Conservation (phyloP, 2,113 vertebrate genomes). For the Spea bombifrons region DNA sequence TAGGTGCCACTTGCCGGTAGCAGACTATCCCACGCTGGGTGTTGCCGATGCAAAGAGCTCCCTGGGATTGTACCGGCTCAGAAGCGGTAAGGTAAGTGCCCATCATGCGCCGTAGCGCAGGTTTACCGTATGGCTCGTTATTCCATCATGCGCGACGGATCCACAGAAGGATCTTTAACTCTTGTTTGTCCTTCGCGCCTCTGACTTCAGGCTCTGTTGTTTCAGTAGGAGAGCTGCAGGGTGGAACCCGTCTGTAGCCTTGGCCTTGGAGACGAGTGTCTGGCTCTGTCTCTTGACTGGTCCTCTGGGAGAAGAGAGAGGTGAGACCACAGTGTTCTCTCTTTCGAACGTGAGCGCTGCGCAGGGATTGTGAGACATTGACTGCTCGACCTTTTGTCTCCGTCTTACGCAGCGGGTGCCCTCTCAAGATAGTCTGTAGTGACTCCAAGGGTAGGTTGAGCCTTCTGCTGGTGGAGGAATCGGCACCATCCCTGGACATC, state of each 20-base stretch:
- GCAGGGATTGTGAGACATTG: too few relatives aligned
- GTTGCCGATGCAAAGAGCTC: conserved; percentile 77
- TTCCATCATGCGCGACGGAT: too few relatives aligned
- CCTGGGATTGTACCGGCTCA: conserved; percentile 72
- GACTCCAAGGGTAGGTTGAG: conserved; percentile 84
- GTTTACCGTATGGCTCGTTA: not conserved
- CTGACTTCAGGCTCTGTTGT: conserved; percentile 41
- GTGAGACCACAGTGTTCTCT: conserved; percentile 58
- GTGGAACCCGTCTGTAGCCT: conserved; percentile 67
- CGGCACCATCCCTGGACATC: conserved; percentile 53
- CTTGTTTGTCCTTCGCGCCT: not conserved
- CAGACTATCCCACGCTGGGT: conserved; percentile 70
- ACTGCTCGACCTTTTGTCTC: too few relatives aligned
- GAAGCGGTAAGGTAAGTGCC: conserved; percentile 72
- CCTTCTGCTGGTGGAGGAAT: conserved; percentile 68
- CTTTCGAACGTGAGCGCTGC: too few relatives aligned
- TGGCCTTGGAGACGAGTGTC: conserved; percentile 66
- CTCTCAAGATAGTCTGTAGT: conserved; percentile 80
- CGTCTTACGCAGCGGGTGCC: conserved; percentile 54
- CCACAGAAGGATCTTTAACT: too few relatives aligned
- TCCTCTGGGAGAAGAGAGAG: conserved; percentile 78
- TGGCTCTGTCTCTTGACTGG: conserved; percentile 92
- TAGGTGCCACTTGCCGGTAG: conserved; percentile 84
- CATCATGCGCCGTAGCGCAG: not conserved
- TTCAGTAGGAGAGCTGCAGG: conserved; percentile 72